A percentile compares a stretch with the other conserved stretches of the same genome.
Conservation (phyloP, 1,140 invertebrate genomes). For the Brachionus asplanchnoidis region DNA sequence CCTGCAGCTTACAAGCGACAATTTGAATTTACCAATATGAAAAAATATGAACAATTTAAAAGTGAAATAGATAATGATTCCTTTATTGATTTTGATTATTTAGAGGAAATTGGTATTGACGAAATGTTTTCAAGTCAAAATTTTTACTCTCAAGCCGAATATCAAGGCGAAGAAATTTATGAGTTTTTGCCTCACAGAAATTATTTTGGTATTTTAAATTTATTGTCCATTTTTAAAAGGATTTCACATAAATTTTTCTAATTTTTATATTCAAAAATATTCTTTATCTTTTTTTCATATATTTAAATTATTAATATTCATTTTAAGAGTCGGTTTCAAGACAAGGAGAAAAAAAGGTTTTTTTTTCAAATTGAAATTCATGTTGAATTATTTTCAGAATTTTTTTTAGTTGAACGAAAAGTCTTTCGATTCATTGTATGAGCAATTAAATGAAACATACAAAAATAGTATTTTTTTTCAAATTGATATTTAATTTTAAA, state of each 20-base stretch:
- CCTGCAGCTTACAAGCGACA: background rate
- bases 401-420: background rate
- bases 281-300: background rate
- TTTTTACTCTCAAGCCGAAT: background rate
- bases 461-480: background rate
- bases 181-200: background rate
- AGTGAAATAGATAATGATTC: background rate
- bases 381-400: background rate
- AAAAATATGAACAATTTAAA: background rate
- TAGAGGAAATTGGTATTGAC: background rate
- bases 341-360: background rate
- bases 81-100: background rate
- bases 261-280: background rate
- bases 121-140: background rate
- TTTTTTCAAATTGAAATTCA: background rate
- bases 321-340: background rate
- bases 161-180: background rate
- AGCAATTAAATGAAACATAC: background rate
- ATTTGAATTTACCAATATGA: background rate
- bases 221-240: background rate
- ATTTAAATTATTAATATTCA: background rate
- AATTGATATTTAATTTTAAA: background rate
- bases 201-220: background rate
- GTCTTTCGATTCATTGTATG: background rate
- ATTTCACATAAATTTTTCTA: background rate